phyloP scores from a whole-genome alignment of 2,113 vertebrate species.

The Pomatorhinus ruficollis region DNA sequence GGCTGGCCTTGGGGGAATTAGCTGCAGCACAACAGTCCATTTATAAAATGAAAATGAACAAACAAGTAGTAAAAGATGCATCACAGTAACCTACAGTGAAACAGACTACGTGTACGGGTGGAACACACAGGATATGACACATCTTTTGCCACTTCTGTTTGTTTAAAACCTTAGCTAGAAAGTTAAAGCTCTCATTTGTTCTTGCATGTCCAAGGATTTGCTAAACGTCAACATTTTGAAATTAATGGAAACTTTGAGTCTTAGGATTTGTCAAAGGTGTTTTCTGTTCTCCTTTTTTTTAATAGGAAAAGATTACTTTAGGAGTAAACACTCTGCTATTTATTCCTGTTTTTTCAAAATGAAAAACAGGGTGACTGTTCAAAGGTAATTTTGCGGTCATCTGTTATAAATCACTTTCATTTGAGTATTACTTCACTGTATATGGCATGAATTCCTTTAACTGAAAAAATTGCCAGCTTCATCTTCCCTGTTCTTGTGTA shows the following conservation, averaged over 20 bases:
- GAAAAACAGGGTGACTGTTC: background rate
- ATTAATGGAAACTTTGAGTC: constrained; percentile 18
- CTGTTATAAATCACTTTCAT: constrained; percentile 1
- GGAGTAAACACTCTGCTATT: constrained; percentile 9
- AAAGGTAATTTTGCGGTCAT: background rate
- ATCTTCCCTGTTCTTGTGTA: background rate
- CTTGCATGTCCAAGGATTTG: background rate
- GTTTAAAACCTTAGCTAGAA: constrained; percentile 15
- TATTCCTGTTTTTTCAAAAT: background rate
- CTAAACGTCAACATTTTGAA: background rate
- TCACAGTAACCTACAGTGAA: constrained; percentile 11
- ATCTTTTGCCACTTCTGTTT: constrained; percentile 36
- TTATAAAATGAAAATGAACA: constrained; percentile 36
- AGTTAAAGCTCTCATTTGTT: background rate
- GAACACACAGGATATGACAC: constrained; percentile 5
- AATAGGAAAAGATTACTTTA: constrained; percentile 3
- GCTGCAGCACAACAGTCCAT: background rate
- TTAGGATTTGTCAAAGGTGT: constrained; percentile 17
- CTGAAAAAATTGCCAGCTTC: background rate
- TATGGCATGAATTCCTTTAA: background rate
- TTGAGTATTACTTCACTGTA: background rate
- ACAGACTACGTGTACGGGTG: background rate
- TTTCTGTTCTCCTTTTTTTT: background rate
- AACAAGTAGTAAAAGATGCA: background rate
- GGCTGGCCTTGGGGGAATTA: background rate